Base-by-base conservation (phyloP, 1,140 invertebrate genomes). In the Plutomurus gul region DNA sequence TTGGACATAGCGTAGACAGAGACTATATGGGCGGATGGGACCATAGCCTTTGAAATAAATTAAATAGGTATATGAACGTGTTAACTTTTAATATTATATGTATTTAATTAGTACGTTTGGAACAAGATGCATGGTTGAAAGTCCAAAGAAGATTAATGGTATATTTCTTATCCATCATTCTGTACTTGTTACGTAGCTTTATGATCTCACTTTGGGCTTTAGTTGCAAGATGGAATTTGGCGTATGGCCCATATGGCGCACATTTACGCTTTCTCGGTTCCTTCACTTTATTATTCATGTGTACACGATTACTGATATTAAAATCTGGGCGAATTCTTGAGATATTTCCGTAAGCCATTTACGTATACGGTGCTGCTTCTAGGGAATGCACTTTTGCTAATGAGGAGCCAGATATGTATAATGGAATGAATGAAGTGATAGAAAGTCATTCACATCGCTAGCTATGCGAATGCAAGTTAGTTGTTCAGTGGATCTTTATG, bases 371-470 rank as follows among this genome's bases (percentile, higher is more conserved):
- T 16, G 16, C 18, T 65, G 56, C 13, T 10, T 65, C 56, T 27
- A 27, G 36, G 56, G 56, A 65, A 65, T 65, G 56, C 56, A 65
- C 56, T 65, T 65, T 65, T 65, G 27, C 36, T 65, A 65, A 65
- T 65, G 25, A 65, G 56, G 25, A 43, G 2, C n/a, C 2, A 3
- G 11, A 7, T 2, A 43, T 10, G n/a, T n/a, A n/a, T n/a, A n/a
- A 13, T 8, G 39, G n/a, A n/a, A 13, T 43, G 10, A 43, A 13
- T 8, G 39, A n/a, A 43, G 7, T 10, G n/a, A 43, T 3, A 43
- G 39, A 1, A 4, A 43, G 39, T 13, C 39, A 43, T n/a, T 13
- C 10, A 10, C 39, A 43, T 13, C 39, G 2, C 2, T 3, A 43
- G 39, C n/a, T 10, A 43, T 43, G 39, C n/a, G 39, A 7, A 7